A percentile compares a stretch with the other conserved stretches of the same genome.
These are phyloP conservation scores for Poeciliopsis occidentalis DNA, from an alignment of 2,113 vertebrate species.

Conservation along the genomic window DNA sequence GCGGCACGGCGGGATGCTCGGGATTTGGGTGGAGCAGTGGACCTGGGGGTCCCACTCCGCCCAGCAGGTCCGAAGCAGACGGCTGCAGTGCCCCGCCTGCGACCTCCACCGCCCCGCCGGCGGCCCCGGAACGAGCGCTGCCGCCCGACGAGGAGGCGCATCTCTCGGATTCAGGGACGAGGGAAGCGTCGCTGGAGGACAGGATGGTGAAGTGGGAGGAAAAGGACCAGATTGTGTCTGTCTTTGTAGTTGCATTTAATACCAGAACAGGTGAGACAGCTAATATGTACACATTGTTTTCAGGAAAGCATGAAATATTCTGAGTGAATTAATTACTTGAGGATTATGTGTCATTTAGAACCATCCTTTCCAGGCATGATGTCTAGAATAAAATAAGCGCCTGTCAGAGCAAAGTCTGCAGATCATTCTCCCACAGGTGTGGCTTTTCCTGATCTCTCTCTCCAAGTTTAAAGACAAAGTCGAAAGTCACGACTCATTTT, in stretches of 20 bases:
- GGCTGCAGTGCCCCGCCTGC: slow-evolving; percentile 58
- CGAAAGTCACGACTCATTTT: slow-evolving; percentile 14
- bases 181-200: slow-evolving; percentile 57
- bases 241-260: slow-evolving; percentile 94
- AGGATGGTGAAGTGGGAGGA: slow-evolving; percentile 84
- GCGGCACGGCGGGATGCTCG: slow-evolving; percentile 57
- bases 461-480: slow-evolving; percentile 26
- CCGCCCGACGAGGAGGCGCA: slow-evolving; percentile 40
- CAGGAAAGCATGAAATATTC: background rate
- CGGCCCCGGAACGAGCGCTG: slow-evolving; percentile 45
- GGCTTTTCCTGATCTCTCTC: slow-evolving; percentile 53
- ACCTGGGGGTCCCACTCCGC: slow-evolving; percentile 65
- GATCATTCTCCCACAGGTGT: slow-evolving; percentile 59
- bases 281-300: slow-evolving; percentile 8
- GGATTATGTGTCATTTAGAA: background rate
- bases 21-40: slow-evolving; percentile 75
- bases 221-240: slow-evolving; percentile 91
- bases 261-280: slow-evolving; percentile 87
- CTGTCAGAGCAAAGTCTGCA: slow-evolving; percentile 27
- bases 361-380: slow-evolving; percentile 7
- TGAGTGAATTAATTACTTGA: background rate
- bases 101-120: slow-evolving; percentile 53
- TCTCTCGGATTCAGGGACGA: slow-evolving; percentile 48
- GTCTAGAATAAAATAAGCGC: slow-evolving; percentile 15
- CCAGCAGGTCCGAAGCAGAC: slow-evolving; percentile 51